These are phyloP conservation scores for Euwallacea fornicatus DNA, from an alignment of 1,140 invertebrate species.

Conservation along the genomic window DNA sequence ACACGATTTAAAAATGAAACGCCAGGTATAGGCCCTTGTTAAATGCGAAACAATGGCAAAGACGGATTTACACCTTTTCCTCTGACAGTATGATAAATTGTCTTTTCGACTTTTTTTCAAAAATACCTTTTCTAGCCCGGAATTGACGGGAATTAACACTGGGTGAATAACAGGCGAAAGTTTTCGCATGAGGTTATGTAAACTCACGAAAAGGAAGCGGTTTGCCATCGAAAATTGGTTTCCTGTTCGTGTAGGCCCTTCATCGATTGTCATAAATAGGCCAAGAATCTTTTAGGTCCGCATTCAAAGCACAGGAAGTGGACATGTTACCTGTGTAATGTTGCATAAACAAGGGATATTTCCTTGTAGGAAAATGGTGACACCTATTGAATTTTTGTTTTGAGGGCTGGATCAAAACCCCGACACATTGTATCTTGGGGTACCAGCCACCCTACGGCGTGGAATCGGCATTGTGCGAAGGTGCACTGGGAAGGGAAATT, in stretches of 20 bases:
- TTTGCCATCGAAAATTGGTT: not conserved
- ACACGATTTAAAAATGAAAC: conserved; percentile 7
- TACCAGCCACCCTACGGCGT: no score
- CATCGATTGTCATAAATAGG: not conserved
- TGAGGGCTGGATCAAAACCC: no score
- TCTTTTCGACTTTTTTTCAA: conserved; percentile 7
- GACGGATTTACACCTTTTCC: conserved; percentile 21
- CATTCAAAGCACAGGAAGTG: no score
- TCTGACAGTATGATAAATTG: conserved; percentile 16
- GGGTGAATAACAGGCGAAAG: not conserved
- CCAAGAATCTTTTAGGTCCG: no score
- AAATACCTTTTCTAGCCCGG: not conserved
- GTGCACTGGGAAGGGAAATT: no score
- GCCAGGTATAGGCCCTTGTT: conserved; percentile 19
- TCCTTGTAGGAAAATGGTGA: no score
- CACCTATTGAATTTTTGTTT: no score
- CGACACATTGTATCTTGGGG: no score
- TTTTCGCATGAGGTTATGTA: conserved; percentile 1
- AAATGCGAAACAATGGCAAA: conserved; percentile 18
- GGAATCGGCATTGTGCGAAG: no score
- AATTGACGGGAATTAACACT: conserved; percentile 7
- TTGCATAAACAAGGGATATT: no score
- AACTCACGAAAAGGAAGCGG: not conserved
- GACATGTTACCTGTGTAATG: no score
- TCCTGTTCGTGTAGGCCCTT: not conserved